Base-by-base conservation (phyloP, 2,888 invertebrate genomes). In the Coenonympha arcania region DNA sequence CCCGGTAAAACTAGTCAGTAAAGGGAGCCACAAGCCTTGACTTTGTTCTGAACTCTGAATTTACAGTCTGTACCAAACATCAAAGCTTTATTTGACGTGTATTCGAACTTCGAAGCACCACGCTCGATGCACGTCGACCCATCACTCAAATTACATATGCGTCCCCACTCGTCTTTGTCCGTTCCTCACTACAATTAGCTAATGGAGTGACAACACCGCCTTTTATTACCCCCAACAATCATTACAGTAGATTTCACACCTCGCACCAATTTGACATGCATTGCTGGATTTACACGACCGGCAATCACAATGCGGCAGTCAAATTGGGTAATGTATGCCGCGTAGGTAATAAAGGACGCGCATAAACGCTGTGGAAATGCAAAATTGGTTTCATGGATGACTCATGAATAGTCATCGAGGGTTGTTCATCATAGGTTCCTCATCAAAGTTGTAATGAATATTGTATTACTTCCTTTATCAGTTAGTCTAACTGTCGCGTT, bases 121-220 rank as follows among this genome's bases (percentile, higher is more conserved):
- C 24, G 39, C 39, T 15, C 5, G 4, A n/a, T n/a, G 39, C 39
- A 36, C 34, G 18, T 19, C 4, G 34, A 24, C 15, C 28, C 41
- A 28, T 28, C 44, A 44, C 58, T 67, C 57, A 58, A 58, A 52
- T 55, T 52, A 54, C 50, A 30, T 19, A 24, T 20, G 36, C 57
- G 60, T 55, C 33, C 36, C 41, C 46, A 48, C 43, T 50, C 33
- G 50, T 56, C 59, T 54, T 54, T 56, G 56, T 59, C 50, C 52
- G 31, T 43, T 57, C 50, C 54, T 51, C 34, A 44, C 42, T 51
- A 52, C 57, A 59, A 57, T 59, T 59, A 57, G 54, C 56, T 56
- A 56, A 59, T 59, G 58, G 57, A 50, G 51, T 57, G 59, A 50
- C 56, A 56, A 50, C 54, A 33, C 42, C 19, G 22, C 31, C 43